phyloP scores from a whole-genome alignment of 1,140 invertebrate species.

The Halyomorpha halys region DNA sequence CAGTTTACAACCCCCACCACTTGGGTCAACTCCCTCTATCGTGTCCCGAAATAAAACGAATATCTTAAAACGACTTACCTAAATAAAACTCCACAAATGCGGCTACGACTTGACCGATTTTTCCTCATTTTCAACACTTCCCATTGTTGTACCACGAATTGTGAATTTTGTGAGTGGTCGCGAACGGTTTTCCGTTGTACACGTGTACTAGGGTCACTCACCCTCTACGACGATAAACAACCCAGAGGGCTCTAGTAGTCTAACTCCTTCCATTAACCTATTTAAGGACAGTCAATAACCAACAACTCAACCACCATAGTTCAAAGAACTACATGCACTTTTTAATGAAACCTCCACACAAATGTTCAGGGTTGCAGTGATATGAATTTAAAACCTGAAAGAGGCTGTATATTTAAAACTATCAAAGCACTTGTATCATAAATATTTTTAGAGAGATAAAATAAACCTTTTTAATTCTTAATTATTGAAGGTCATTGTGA shows the following conservation, averaged over 20 bases:
- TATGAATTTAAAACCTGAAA: too few species aligned
- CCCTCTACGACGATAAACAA: slow-evolving; percentile 7
- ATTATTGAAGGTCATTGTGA: too few species aligned
- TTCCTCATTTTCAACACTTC: neutral
- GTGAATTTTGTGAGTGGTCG: neutral
- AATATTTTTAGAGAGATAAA: too few species aligned
- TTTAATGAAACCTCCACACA: too few species aligned
- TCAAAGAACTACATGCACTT: too few species aligned
- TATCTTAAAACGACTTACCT: neutral
- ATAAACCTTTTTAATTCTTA: too few species aligned
- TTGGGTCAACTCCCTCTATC: slow-evolving; percentile 11
- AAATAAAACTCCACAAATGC: neutral
- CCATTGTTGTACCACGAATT: too few species aligned
- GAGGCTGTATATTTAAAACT: too few species aligned
- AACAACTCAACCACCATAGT: too few species aligned
- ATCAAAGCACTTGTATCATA: too few species aligned
- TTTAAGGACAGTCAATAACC: slow-evolving; percentile 10
- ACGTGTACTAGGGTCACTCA: neutral
- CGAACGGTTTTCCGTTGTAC: neutral
- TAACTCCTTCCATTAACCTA: slow-evolving; percentile 7
- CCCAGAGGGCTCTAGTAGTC: neutral
- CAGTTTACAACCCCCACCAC: neutral
- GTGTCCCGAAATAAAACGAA: slow-evolving; percentile 1
- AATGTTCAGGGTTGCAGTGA: too few species aligned
- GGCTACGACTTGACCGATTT: neutral